These are phyloP conservation scores for Aspiorhynchus laticeps DNA, from an alignment of 2,113 vertebrate genomes.

Conservation along the genomic window DNA sequence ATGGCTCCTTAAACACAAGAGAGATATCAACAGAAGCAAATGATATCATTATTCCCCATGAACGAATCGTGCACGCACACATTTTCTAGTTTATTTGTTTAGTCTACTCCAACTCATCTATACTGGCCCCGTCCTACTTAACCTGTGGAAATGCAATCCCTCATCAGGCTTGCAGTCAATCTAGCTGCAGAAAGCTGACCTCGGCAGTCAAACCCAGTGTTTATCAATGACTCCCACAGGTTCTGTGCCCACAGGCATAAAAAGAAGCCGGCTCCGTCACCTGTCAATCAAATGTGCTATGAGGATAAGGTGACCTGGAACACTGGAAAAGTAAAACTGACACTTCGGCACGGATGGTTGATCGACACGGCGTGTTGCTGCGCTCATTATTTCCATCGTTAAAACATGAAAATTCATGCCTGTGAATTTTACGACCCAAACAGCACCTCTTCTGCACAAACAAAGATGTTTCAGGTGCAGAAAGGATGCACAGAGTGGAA, in stretches of 20 bases:
- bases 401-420: conserved; percentile 48
- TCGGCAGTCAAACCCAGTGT: conserved; percentile 43
- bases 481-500: conserved; percentile 4
- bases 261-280: not conserved
- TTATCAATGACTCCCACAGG: conserved; percentile 23
- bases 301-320: not conserved
- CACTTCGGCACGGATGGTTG: not conserved
- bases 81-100: conserved; percentile 46
- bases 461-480: conserved; percentile 14
- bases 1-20: conserved; percentile 31
- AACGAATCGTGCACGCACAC: not conserved
- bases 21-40: conserved; percentile 25
- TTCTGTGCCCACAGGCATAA: conserved; percentile 24
- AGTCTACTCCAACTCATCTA: conserved; percentile 35
- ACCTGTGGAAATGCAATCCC: conserved; percentile 32
- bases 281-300: conserved; percentile 38
- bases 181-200: conserved; percentile 36
- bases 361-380: not conserved
- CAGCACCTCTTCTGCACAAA: not conserved
- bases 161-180: conserved; percentile 25
- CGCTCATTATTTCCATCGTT: conserved; percentile 26
- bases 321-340: conserved; percentile 12
- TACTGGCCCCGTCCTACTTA: conserved; percentile 4
- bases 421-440: conserved; percentile 40
- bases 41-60: conserved; percentile 20